These are phyloP conservation scores for Garra rufa DNA, from an alignment of 2,113 vertebrate species.

Conservation along the genomic window DNA sequence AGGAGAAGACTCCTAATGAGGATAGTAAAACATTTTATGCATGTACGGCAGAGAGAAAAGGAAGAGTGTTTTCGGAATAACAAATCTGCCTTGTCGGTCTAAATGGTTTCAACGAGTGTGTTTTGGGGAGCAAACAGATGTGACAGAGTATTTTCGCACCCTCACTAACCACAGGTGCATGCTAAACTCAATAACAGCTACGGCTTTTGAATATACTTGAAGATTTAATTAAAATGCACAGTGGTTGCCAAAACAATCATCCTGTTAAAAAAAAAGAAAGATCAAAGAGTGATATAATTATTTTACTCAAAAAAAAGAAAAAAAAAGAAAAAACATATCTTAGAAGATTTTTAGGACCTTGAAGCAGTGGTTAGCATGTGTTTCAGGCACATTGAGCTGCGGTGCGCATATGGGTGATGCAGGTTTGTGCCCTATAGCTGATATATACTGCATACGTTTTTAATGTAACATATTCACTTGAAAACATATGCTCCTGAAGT, in stretches of 20 bases:
- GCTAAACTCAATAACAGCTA: slow-evolving; percentile 2
- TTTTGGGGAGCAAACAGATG: slow-evolving; percentile 46
- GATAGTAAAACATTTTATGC: slow-evolving; percentile 8
- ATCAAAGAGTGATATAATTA: neutral
- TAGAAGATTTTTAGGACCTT: neutral
- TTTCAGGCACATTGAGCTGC: neutral
- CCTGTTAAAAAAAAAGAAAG: slow-evolving; percentile 7
- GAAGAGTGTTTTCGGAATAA: slow-evolving; percentile 16
- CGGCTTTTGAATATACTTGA: slow-evolving; percentile 2
- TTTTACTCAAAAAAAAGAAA: neutral
- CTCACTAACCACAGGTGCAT: slow-evolving; percentile 24
- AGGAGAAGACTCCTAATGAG: slow-evolving; percentile 14
- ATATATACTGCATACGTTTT: neutral
- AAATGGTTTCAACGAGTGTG: slow-evolving; percentile 34
- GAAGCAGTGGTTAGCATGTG: neutral
- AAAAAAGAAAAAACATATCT: neutral
- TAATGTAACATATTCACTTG: neutral
- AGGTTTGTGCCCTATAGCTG: neutral
- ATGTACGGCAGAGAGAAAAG: neutral
- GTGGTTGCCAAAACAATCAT: neutral
- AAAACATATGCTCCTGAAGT: too few relatives aligned
- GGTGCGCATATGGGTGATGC: neutral
- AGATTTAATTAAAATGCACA: slow-evolving; percentile 43
- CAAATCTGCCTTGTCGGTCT: slow-evolving; percentile 15
- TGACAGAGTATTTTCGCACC: slow-evolving; percentile 28